A percentile compares a stretch with the other conserved stretches of the same genome.
Evolutionary conservation across 92 coral and sea anemone species (phyloP).

Genomic region (Pocillopora meandrina): DNA sequence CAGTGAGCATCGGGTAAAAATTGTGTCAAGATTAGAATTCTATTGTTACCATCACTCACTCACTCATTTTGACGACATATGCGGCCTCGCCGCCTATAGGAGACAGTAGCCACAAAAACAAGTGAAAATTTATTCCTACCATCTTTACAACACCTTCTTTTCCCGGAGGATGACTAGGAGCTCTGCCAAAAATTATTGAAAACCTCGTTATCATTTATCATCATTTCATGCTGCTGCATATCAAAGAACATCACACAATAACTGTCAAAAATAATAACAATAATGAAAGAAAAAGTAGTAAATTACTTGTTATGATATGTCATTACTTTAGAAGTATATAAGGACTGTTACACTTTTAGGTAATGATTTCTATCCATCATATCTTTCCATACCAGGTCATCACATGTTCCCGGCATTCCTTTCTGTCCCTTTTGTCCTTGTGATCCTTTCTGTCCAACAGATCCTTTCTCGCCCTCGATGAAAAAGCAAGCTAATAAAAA

Average conservation of each 20-base stretch:
- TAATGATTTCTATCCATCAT: not conserved
- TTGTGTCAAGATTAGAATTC: too few relatives aligned
- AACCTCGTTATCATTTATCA: too few relatives aligned
- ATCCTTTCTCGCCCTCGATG: constrained; percentile 22
- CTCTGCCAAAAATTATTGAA: not conserved
- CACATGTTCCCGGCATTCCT: constrained; percentile 34
- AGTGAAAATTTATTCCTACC: not conserved
- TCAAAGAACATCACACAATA: too few relatives aligned
- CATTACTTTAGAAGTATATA: too few relatives aligned
- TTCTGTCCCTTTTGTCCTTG: constrained; percentile 15
- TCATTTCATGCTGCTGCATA: too few relatives aligned
- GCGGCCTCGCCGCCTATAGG: too few relatives aligned
- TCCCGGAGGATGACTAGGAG: not conserved
- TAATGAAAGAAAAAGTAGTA: too few relatives aligned
- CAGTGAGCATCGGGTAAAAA: too few relatives aligned
- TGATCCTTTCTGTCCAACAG: constrained; percentile 18
- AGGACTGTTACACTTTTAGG: not conserved
- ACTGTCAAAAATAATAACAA: too few relatives aligned
- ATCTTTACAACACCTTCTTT: not conserved
- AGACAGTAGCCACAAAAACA: not conserved
- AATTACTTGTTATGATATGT: too few relatives aligned
- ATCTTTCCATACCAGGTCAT: not conserved
- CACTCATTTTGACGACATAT: too few relatives aligned
- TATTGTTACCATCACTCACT: too few relatives aligned
- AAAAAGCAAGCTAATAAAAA: not conserved